phyloP scores from a whole-genome alignment of 2,113 vertebrate species.

The Rhodinocichla rosea region DNA sequence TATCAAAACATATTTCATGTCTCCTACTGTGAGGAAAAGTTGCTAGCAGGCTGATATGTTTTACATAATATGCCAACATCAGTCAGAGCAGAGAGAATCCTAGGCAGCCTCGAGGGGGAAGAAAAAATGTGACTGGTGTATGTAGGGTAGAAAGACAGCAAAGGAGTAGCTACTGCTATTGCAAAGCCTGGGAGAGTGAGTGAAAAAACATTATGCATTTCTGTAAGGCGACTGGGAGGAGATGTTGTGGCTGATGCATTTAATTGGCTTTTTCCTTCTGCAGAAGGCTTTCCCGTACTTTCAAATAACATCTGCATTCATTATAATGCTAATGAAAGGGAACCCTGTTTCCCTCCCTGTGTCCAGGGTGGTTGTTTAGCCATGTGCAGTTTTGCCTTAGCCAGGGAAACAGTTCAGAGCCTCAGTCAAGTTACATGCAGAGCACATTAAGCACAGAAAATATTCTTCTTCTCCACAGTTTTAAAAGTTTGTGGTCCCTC shows the following conservation, averaged over 20 bases:
- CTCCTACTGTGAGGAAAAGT: constrained; percentile 12
- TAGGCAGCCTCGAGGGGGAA: background rate
- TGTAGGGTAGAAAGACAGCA: background rate
- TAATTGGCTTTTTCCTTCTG: background rate
- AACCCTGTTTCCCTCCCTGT: background rate
- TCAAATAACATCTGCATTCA: background rate
- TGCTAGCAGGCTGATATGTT: background rate
- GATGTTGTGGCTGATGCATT: background rate
- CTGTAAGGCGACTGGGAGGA: background rate
- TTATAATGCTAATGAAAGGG: background rate
- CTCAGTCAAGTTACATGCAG: background rate
- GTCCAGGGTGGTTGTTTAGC: background rate
- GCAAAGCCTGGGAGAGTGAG: background rate
- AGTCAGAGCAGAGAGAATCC: background rate
- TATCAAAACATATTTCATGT: background rate
- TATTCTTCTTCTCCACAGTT: background rate
- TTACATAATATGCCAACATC: background rate
- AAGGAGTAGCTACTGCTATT: background rate
- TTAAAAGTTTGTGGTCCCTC: background rate
- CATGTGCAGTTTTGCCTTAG: background rate
- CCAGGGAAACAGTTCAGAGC: background rate
- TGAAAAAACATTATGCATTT: background rate
- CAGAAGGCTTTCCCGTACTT: background rate
- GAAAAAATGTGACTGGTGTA: background rate
- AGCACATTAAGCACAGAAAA: background rate